Evolutionary conservation across 2,113 vertebrate species (phyloP).

Genomic region (Argyrosomus japonicus): DNA sequence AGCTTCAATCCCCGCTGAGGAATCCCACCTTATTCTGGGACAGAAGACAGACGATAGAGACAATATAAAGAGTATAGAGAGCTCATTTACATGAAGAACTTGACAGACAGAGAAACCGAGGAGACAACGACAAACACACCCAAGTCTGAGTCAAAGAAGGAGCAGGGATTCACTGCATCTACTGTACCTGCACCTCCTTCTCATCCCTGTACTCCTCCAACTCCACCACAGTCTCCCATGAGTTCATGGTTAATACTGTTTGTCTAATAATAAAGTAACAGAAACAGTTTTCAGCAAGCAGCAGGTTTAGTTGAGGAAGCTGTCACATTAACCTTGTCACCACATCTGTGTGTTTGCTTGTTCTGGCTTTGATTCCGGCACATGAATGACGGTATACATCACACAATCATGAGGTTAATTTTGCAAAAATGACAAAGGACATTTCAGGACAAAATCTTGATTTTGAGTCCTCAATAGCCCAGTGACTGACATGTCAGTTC

Average conservation of each 20-base stretch:
- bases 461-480: too few relatives aligned
- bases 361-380: neutral
- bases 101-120: conserved; percentile 46
- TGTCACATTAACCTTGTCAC: conserved; percentile 14
- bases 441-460: too few relatives aligned
- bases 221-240: neutral
- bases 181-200: conserved; percentile 13
- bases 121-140: conserved; percentile 17
- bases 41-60: conserved; percentile 41
- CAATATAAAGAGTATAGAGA: conserved; percentile 31
- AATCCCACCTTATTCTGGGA: conserved; percentile 69
- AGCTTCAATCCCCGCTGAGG: conserved; percentile 55
- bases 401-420: neutral
- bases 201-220: neutral
- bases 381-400: neutral
- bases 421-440: neutral
- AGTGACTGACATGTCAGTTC: too few relatives aligned
- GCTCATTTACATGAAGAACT: conserved; percentile 58
- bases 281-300: neutral
- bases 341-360: neutral
- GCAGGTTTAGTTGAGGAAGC: neutral
- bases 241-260: neutral
- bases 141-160: conserved; percentile 21
- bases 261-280: conserved; percentile 3
- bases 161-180: conserved; percentile 2